Evolutionary conservation across 2,888 invertebrate genomes (phyloP), one percentile per base, ranked within the genome.

Genomic region (Sesia bembeciformis): DNA sequence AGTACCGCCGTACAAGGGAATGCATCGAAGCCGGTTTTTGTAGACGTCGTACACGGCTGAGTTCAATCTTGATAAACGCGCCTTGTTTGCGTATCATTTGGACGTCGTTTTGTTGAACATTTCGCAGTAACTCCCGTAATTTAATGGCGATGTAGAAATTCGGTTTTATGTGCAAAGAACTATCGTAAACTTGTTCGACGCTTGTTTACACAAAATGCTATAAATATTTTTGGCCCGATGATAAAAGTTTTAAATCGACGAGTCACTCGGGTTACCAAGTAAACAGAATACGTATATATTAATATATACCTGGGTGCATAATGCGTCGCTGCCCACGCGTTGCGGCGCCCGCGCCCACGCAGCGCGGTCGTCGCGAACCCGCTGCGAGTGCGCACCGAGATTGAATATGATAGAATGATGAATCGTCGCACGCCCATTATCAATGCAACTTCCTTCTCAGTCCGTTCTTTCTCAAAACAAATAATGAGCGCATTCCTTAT

Each of bases 51-150:
- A 67, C 64, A 71, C 68, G 72, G 77, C 77, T 78, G 72, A 78
- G 80, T 82, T 78, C 68, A 78, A 83, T 85, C 83, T 79, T 76
- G 78, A 78, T 79, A 80, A 78, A 71, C 66, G 64, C 64, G 64
- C 66, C 76, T 73, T 73, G 76, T 79, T 82, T 78, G 76, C 76
- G 77, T 78, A 73, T 70, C 72, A 72, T 76, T 72, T 68, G 67
- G 63, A 5, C 8, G 46, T 46, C 38, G 50, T 50, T 50, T 38
- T 39, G 39, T 50, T 50, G 23, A 39, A 46, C n/a, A 50, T 50
- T 50, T 39, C 39, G 50, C 39, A 46, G 23, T 50, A 38, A 39
- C 50, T 50, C 38, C 38, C 23, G 23, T 23, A 23, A 23, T 23
- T 23, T 23, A 23, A 23, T 50, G 7, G 5, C 39, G 23, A 8